Base-by-base conservation (phyloP, 2,888 invertebrate species). In the Apamea anceps region DNA sequence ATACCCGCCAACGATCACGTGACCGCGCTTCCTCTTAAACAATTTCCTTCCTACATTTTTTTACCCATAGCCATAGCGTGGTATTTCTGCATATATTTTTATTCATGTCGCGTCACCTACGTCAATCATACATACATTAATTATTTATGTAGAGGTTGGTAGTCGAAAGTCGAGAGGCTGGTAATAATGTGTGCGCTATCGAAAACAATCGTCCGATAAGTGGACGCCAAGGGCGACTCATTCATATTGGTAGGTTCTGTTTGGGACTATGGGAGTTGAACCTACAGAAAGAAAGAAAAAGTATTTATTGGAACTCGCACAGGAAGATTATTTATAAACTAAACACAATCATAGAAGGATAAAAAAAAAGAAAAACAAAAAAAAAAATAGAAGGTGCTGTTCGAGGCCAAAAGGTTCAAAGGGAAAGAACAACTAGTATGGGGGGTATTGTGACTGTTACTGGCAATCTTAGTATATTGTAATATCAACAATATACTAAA, bases 121-220 rank as follows among this genome's bases (percentile, higher is more conserved):
- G 91, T 93, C 91, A 92, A 92, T 93, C 91, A 91, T 87, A 87
- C 87, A 89, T 91, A 92, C 93, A 93, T 94, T 91, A 92, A 92
- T 94, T 93, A 92, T 93, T 93, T 91, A 90, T 90, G 89, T 92
- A 91, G 91, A 87, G 89, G 87, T 81, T 91, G 88, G 93, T 93
- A 93, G 94, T 93, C 89, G 90, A 91, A 91, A 92, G 90, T 93
- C 84, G 86, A 92, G 92, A 91, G 92, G 92, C 87, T 87, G 88
- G 92, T 93, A 93, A 94, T 94, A 93, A 93, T 91, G 92, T 92
- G 92, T 92, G 91, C 90, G 90, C 91, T 91, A 93, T 94, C 92
- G 92, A 93, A 94, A 94, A 95, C 95, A 94, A 95, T 94, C 93
- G 92, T 87, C 85, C 87, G 90, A 92, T 93, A 92, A 94, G 94